Evolutionary conservation across 2,888 invertebrate genomes (phyloP).

Genomic region (Ectropis crepuscularia): DNA sequence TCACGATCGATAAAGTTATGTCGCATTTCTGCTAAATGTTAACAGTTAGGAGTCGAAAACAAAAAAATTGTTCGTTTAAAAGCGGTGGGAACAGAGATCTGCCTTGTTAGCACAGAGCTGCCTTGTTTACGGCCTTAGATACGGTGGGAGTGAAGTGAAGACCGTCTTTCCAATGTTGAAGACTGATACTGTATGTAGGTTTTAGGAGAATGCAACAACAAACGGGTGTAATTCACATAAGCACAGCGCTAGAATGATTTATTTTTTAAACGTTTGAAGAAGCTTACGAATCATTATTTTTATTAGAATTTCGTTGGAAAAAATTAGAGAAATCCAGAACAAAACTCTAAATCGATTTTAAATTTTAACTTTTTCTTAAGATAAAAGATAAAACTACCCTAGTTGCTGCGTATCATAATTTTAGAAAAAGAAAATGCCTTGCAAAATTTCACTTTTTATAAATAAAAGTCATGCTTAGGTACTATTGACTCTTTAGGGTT

Average conservation of each 20-base stretch:
- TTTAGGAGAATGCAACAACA: constrained; percentile 41
- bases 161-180: constrained; percentile 55
- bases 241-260: constrained; percentile 16
- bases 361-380: too few species aligned
- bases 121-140: constrained; percentile 48
- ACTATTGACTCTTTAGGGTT: too few species aligned
- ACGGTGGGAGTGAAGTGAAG: constrained; percentile 31
- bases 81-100: constrained; percentile 7
- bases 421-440: constrained; percentile 1
- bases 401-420: not conserved
- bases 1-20: too few species aligned
- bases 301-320: too few species aligned
- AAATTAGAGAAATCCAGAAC: too few species aligned
- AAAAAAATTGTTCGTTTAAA: not conserved
- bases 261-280: not conserved
- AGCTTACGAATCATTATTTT: too few species aligned
- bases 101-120: constrained; percentile 36
- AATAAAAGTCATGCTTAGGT: not conserved
- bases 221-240: constrained; percentile 12
- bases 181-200: constrained; percentile 57
- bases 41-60: not conserved
- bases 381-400: too few species aligned
- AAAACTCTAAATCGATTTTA: too few species aligned
- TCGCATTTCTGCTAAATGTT: too few species aligned
- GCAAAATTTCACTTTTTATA: not conserved